Evolutionary conservation across 2,113 vertebrate species (phyloP).

Genomic region (Brevimyrus niger): DNA sequence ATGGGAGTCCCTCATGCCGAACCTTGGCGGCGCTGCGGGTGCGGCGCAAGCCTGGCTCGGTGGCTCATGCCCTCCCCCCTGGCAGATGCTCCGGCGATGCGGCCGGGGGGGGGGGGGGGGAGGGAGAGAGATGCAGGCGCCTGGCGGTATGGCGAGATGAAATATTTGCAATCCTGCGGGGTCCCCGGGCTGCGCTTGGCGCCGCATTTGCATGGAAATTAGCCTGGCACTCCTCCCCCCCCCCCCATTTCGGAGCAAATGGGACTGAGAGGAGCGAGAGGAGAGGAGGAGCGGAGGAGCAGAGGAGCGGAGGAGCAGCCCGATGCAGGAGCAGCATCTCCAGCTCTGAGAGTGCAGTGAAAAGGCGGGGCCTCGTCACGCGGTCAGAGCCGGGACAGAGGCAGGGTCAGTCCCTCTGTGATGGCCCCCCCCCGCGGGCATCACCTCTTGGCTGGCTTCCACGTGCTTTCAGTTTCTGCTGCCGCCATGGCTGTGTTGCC

Average conservation of each 20-base stretch:
- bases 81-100: conserved; percentile 46
- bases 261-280: conserved; percentile 12
- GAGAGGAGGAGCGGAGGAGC: not conserved
- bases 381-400: not conserved
- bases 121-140: conserved; percentile 27
- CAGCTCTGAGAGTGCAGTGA: conserved; percentile 47
- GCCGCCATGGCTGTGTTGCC: conserved; percentile 43
- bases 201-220: conserved; percentile 74
- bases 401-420: not conserved
- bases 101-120: conserved; percentile 36
- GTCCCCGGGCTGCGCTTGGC: conserved; percentile 59
- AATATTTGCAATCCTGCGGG: conserved; percentile 69
- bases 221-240: conserved; percentile 59
- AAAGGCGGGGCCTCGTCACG: not conserved
- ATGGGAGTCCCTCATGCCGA: not conserved
- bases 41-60: conserved; percentile 18
- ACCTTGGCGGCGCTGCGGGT: not conserved
- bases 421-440: not conserved
- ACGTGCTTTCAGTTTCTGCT: not conserved
- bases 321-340: conserved; percentile 49
- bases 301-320: conserved; percentile 5
- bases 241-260: conserved; percentile 24
- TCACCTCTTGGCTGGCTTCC: not conserved
- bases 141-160: conserved; percentile 49
- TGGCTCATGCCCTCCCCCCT: conserved; percentile 47